phyloP scores from a whole-genome alignment of 2,113 vertebrate species.

The Alligator sinensis region DNA sequence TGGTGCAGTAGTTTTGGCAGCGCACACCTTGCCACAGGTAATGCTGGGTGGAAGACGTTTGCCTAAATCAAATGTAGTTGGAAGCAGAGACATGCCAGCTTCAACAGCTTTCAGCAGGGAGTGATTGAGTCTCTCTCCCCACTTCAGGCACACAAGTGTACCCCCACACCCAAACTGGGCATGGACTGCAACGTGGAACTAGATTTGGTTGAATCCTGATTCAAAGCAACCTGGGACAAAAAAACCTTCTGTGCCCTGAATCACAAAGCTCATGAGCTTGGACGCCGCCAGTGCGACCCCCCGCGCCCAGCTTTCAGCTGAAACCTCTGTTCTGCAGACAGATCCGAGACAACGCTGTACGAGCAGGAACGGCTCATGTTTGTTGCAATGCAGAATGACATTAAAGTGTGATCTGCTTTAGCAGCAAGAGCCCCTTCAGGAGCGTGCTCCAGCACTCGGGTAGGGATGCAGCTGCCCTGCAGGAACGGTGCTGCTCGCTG shows the following conservation, averaged over 20 bases:
- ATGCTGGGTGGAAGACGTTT: background rate
- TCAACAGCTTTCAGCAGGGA: background rate
- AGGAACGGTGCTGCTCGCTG: fast-evolving
- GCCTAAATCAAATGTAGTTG: background rate
- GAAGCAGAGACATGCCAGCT: background rate
- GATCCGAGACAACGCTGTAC: background rate
- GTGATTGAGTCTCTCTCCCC: too few relatives aligned
- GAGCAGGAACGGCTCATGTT: background rate
- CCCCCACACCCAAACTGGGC: too few relatives aligned
- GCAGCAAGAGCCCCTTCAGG: background rate
- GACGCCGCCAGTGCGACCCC: too few relatives aligned
- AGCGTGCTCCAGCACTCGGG: fast-evolving
- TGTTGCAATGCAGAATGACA: background rate
- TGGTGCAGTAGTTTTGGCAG: background rate
- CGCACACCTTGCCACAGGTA: fast-evolving
- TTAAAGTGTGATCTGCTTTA: background rate
- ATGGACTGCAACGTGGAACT: too few relatives aligned
- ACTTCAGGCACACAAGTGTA: too few relatives aligned
- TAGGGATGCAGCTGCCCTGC: too few relatives aligned
- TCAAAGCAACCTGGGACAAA: too few relatives aligned
- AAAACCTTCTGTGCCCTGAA: too few relatives aligned
- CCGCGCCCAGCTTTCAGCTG: background rate
- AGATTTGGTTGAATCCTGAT: too few relatives aligned
- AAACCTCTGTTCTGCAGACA: background rate
- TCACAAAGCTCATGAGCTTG: too few relatives aligned